Evolutionary conservation across 2,888 invertebrate genomes (phyloP), one percentile per base, ranked within the genome.

Genomic region (Agrypnus murinus): DNA sequence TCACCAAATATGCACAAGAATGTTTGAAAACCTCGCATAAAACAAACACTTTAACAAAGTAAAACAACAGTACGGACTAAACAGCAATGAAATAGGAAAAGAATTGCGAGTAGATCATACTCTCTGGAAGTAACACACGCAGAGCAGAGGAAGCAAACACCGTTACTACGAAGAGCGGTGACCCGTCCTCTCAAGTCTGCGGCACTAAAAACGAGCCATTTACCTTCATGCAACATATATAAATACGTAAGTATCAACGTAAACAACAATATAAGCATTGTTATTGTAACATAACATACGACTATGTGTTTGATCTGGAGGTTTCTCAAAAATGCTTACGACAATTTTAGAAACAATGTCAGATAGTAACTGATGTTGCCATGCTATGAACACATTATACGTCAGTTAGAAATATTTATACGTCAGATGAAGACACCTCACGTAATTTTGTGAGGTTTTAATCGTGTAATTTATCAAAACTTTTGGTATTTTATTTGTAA

Each of bases 101-200:
- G 64, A 40, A 58, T 46, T 67, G 67, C 12, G 55, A 45, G 36
- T 34, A 63, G 65, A 65, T 63, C 58, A 69, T 65, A 57, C 48
- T 64, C 32, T n/a, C n/a, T n/a, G n/a, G 36, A 36, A 46, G 43
- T 59, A 65, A 17, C 34, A n/a, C n/a, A n/a, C n/a, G n/a, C n/a
- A 53, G 43, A 50, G 65, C 57, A 65, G 69, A 75, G 75, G 57
- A 73, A 75, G 74, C 73, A 75, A 76, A 77, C 77, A 79, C 78
- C 78, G 80, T 80, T 79, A 79, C 76, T 67, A 74, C 66, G 70
- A 77, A 77, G 81, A 79, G 77, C 81, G 79, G 77, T 81, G 81
- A 81, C 81, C 81, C 76, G 79, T 76, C 69, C 74, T 76, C 73
- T 32, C 57, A 59, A 63, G 50, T 46, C 71, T 14, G 40, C 48